These are phyloP conservation scores for Noctuana brunneofusca DNA, from an alignment of 2,888 invertebrate genomes.

Conservation along the genomic window DNA sequence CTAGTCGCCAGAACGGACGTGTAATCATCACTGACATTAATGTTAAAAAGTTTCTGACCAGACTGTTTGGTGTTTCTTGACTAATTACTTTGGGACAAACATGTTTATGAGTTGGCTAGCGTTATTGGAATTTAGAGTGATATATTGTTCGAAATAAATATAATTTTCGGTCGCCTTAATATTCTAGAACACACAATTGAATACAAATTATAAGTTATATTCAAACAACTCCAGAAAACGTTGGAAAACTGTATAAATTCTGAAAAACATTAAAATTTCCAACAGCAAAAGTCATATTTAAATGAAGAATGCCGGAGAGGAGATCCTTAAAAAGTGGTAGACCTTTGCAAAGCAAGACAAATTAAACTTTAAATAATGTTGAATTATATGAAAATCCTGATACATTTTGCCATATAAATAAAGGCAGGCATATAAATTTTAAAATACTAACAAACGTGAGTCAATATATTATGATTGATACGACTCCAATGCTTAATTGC, in stretches of 20 bases:
- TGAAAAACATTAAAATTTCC: too few relatives aligned
- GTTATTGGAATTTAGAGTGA: constrained; percentile 9
- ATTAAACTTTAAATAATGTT: too few relatives aligned
- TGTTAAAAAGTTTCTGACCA: constrained; percentile 12
- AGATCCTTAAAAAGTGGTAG: too few relatives aligned
- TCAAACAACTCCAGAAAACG: too few relatives aligned
- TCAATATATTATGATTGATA: constrained; percentile 12
- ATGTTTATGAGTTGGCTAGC: constrained; percentile 5
- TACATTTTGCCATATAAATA: too few relatives aligned
- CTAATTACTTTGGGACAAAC: constrained; percentile 15
- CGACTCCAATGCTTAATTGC: neutral
- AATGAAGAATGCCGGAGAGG: too few relatives aligned
- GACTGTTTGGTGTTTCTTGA: neutral
- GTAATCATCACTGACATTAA: constrained; percentile 21
- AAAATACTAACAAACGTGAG: neutral
- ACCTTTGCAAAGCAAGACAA: too few relatives aligned
- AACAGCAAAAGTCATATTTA: too few relatives aligned
- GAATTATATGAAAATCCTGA: neutral
- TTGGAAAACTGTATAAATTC: too few relatives aligned
- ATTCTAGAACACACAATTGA: neutral
- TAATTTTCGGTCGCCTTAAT: neutral
- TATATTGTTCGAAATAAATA: neutral
- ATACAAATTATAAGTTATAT: neutral
- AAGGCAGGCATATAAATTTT: neutral
- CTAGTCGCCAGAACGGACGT: constrained; percentile 10